These are phyloP conservation scores for Dipodomys merriami DNA, from an alignment of 2,113 vertebrate genomes.

Conservation along the genomic window DNA sequence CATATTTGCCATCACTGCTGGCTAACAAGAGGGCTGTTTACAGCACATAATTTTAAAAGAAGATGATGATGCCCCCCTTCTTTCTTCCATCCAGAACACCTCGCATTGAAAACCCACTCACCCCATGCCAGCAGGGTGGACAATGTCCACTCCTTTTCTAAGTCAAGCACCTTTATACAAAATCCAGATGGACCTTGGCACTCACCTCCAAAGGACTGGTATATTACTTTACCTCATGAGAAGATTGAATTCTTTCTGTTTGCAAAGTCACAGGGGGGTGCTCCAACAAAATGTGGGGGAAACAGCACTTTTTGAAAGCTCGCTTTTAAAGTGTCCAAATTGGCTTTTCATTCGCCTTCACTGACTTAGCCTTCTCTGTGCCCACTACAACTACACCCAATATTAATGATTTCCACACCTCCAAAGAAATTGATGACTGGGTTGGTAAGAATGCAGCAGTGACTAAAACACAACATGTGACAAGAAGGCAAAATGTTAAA, in stretches of 20 bases:
- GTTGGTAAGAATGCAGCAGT: background rate
- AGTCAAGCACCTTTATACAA: background rate
- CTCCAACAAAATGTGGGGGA: constrained; percentile 2
- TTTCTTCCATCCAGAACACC: background rate
- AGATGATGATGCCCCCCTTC: background rate
- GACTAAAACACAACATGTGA: background rate
- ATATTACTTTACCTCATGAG: constrained; percentile 3
- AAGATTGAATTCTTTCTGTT: constrained; percentile 62
- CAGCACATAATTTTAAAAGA: background rate
- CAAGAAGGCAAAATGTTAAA: background rate
- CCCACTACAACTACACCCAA: background rate
- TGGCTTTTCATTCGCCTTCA: constrained; percentile 44
- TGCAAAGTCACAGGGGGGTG: constrained; percentile 11
- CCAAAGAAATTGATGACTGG: background rate
- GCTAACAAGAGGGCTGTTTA: constrained; percentile 41
- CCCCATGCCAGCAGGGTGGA: background rate
- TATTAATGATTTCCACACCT: background rate
- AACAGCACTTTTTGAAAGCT: constrained; percentile 33
- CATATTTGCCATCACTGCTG: background rate
- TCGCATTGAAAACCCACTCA: background rate
- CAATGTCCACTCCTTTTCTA: background rate
- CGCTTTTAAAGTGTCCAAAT: constrained; percentile 42
- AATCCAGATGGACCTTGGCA: constrained; percentile 41
- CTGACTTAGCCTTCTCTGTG: background rate
- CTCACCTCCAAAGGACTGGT: constrained; percentile 43